Evolutionary conservation across 1,140 invertebrate species (phyloP), one percentile per base, ranked within the genome.

Genomic region (Zaprionus davidi): DNA sequence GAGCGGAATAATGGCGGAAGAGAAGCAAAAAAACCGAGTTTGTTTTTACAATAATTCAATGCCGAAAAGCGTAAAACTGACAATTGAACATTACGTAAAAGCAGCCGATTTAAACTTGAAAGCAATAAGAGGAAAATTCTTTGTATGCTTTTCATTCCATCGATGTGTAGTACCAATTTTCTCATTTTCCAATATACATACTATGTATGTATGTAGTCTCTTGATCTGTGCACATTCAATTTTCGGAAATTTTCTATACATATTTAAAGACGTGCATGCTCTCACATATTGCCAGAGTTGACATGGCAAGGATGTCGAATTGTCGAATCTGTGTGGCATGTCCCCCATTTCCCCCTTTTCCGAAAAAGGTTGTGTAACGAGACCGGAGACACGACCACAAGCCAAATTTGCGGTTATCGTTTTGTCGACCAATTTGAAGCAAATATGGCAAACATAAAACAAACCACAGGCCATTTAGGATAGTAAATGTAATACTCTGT

Each of bases 401-500:
- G 17, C 11, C 49, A 44, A 71, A 56, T 71, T 36, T 71, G 68
- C 38, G 68, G 59, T 56, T 64, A 64, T 55, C 34, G n/a, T 46
- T 67, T 57, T 66, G 70, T 36, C 69, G 71, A 62, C 46, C 71
- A 31, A 22, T 31, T 11, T 20, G 15, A 56, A 66, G 17, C 17
- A 53, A 24, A 58, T 28, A 53, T 67, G 7, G 13, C 28, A 17
- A 63, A 31, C 38, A 31, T 53, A 7, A 26, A 26, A 34, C 13
- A 56, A 12, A 34, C 62, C 53, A 38, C 38, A 62, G 20, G 24
- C 28, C 28, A 38, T 62, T 55, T 22, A 22, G 12, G 2, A 5
- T 15, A 12, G 15, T 51, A 49, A 49, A 49, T 49, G 46, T 13
- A 9, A 49, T 49, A 5, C 20, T 11, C 46, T 51, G 3, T 51